phyloP scores from a whole-genome alignment of 2,797 vertebrate genomes.

The Zenarchopterus dispar region DNA sequence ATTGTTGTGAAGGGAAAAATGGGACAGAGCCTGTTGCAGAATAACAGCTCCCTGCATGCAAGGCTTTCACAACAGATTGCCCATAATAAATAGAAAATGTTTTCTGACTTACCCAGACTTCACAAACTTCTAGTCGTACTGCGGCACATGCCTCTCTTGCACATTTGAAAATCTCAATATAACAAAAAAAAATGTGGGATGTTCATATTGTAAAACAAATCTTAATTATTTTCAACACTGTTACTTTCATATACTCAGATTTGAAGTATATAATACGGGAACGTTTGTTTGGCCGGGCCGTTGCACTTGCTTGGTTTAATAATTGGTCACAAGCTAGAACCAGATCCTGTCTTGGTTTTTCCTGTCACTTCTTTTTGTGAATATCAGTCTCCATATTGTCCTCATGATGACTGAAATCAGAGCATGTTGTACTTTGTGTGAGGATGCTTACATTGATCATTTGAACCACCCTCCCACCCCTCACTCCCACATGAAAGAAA shows the following conservation, averaged over 20 bases:
- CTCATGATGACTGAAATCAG: constrained; percentile 60
- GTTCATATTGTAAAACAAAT: neutral
- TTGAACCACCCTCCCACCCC: constrained; percentile 46
- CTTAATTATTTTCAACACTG: neutral
- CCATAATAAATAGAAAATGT: constrained; percentile 9
- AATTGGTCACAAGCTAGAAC: constrained; percentile 11
- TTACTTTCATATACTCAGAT: constrained; percentile 1
- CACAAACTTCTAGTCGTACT: constrained; percentile 12
- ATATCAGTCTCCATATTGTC: constrained; percentile 13
- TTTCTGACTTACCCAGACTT: constrained; percentile 12
- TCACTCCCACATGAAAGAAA: constrained; percentile 13
- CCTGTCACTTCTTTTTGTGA: constrained; percentile 7
- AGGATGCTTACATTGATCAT: constrained; percentile 66
- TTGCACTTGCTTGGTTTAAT: constrained; percentile 1
- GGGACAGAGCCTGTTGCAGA: constrained; percentile 69
- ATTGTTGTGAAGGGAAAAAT: constrained; percentile 71
- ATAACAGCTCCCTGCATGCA: constrained; percentile 39
- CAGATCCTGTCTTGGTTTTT: neutral
- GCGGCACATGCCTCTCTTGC: neutral
- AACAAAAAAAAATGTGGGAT: no score
- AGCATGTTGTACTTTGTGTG: constrained; percentile 65
- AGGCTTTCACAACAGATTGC: constrained; percentile 32
- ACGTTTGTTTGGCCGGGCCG: constrained; percentile 1
- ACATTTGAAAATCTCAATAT: neutral
- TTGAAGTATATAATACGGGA: neutral